phyloP scores from a whole-genome alignment of 2,113 vertebrate species.

The Phyllopteryx taeniolatus region DNA sequence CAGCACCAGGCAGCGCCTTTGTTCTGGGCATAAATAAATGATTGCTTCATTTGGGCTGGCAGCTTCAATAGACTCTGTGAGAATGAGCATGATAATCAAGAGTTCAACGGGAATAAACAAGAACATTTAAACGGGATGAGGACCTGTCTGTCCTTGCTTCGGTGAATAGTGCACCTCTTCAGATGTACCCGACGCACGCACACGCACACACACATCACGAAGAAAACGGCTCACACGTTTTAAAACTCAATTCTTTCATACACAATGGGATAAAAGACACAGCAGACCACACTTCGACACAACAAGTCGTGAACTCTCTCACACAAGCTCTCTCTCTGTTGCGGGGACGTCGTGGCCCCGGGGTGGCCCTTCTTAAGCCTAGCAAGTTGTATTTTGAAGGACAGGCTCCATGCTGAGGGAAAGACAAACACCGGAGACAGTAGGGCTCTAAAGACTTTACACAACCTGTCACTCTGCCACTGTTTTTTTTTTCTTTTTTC shows the following conservation, averaged over 20 bases:
- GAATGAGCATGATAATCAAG: slow-evolving; percentile 63
- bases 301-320: slow-evolving; percentile 35
- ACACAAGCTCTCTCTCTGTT: slow-evolving; percentile 33
- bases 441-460: slow-evolving; percentile 50
- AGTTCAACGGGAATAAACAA: slow-evolving; percentile 58
- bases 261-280: neutral
- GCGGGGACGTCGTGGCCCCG: slow-evolving; percentile 46
- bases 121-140: slow-evolving; percentile 61
- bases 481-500: slow-evolving; percentile 18
- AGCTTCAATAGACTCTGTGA: slow-evolving; percentile 58
- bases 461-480: slow-evolving; percentile 48
- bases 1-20: slow-evolving; percentile 62
- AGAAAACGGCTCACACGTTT: slow-evolving; percentile 4
- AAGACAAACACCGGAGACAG: slow-evolving; percentile 61
- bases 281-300: slow-evolving; percentile 36
- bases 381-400: slow-evolving; percentile 58
- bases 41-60: slow-evolving; percentile 62
- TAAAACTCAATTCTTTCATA: neutral
- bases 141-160: slow-evolving; percentile 50
- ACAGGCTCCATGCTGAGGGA: slow-evolving; percentile 60
- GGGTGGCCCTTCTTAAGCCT: slow-evolving; percentile 48
- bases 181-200: slow-evolving; percentile 20
- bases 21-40: slow-evolving; percentile 65
- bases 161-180: slow-evolving; percentile 58
- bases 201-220: slow-evolving; percentile 8